Evolutionary conservation across 2,797 vertebrate genomes (phyloP).

Genomic region (Halcyon leucocephala): DNA sequence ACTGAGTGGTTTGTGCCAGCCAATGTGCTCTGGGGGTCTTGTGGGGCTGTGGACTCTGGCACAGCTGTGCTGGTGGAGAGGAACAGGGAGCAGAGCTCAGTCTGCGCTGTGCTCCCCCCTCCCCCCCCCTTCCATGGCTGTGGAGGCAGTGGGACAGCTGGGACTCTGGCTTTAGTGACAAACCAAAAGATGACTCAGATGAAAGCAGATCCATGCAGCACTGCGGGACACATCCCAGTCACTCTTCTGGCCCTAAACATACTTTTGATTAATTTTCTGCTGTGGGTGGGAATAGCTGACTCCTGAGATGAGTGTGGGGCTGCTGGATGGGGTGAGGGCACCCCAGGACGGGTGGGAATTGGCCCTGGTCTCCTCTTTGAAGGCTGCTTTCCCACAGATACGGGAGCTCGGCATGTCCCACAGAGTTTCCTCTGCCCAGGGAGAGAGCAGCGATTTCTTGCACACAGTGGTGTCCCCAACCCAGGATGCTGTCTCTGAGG

Average conservation of each 20-base stretch:
- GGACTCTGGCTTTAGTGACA: background rate
- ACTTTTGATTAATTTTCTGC: constrained; percentile 44
- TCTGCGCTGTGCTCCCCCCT: fast-evolving
- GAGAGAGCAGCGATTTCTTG: background rate
- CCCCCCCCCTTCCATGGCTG: fast-evolving
- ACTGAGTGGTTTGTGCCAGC: fast-evolving
- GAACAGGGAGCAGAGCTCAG: background rate
- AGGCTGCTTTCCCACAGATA: background rate
- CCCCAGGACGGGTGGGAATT: background rate
- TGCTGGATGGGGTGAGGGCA: background rate
- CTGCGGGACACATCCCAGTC: background rate
- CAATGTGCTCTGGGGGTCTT: fast-evolving
- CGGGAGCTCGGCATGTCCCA: background rate
- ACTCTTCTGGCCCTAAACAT: constrained; percentile 9
- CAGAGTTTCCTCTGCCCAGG: background rate
- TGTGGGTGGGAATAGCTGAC: constrained; percentile 23
- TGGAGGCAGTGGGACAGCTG: background rate
- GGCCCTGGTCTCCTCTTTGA: background rate
- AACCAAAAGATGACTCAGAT: background rate
- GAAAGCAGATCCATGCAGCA: background rate
- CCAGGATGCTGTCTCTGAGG: fast-evolving
- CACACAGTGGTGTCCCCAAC: fast-evolving
- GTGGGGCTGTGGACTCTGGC: fast-evolving
- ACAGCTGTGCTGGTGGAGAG: fast-evolving
- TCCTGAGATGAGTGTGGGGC: background rate